Percentiles rank a stretch among this genome's conserved stretches.
These are phyloP conservation scores for Tauraco erythrolophus DNA, from an alignment of 2,113 vertebrate species.

Conservation along the genomic window DNA sequence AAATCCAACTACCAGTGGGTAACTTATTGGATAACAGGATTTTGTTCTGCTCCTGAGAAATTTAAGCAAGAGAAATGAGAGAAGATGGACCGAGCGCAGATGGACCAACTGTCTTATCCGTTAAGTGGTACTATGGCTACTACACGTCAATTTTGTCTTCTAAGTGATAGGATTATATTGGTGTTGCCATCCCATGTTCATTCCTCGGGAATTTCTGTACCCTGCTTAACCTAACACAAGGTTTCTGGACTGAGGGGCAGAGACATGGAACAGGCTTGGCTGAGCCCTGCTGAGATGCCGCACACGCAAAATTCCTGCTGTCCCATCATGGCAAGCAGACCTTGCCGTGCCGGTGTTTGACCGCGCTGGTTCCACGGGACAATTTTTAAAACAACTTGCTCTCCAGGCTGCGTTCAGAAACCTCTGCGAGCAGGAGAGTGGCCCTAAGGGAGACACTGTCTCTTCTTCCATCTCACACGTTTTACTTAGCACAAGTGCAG, in stretches of 20 bases:
- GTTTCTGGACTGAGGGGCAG: neutral
- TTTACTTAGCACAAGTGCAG: neutral
- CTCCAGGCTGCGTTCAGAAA: neutral
- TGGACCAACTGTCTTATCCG: conserved; percentile 60
- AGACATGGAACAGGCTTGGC: neutral
- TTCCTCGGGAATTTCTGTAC: conserved; percentile 37
- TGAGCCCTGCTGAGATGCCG: neutral
- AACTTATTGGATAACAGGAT: conserved; percentile 70
- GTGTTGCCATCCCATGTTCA: neutral
- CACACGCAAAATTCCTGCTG: neutral
- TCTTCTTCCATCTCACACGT: neutral
- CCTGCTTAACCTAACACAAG: conserved; percentile 15
- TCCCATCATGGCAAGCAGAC: neutral
- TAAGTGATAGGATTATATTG: neutral
- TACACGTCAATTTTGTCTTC: neutral
- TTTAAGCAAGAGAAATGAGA: conserved; percentile 54
- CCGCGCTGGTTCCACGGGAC: neutral
- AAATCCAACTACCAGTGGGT: conserved; percentile 57
- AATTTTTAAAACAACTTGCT: neutral
- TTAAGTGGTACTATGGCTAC: conserved; percentile 42
- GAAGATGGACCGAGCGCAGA: conserved; percentile 54
- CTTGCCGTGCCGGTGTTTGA: neutral
- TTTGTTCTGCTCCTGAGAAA: conserved; percentile 57
- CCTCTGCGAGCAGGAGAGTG: neutral
- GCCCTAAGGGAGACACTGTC: accelerated